Conservation (phyloP, 2,113 vertebrate species). For the Craseonycteris thonglongyai region DNA sequence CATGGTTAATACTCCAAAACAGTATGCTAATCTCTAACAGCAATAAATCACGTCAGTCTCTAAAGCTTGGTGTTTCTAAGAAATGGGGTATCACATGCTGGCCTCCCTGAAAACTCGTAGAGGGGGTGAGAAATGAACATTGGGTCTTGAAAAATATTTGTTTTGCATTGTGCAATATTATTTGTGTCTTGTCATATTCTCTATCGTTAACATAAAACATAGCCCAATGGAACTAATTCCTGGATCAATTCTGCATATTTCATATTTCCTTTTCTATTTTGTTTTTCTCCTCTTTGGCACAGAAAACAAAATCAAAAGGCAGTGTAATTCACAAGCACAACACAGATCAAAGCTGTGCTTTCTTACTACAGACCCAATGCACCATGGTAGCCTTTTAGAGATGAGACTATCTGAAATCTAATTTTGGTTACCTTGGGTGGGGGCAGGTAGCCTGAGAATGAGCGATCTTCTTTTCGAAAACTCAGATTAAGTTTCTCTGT, state of each 20-base stretch:
- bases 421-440: slow-evolving; percentile 51
- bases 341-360: not conserved
- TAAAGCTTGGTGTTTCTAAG: not conserved
- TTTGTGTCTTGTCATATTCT: not conserved
- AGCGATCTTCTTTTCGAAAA: slow-evolving; percentile 53
- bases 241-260: not conserved
- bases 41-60: slow-evolving; percentile 3
- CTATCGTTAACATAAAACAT: not conserved
- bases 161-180: slow-evolving; percentile 40
- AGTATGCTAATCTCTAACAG: not conserved
- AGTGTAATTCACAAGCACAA: not conserved
- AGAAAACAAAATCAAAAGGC: not conserved
- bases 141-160: not conserved
- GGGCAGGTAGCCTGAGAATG: slow-evolving; percentile 36
- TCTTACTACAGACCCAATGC: not conserved
- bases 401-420: not conserved
- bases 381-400: not conserved
- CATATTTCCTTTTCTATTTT: not conserved
- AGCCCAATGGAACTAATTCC: not conserved
- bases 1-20: slow-evolving; percentile 8
- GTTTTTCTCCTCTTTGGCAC: not conserved
- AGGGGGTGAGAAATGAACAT: not conserved
- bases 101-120: not conserved
- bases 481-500: slow-evolving; percentile 33
- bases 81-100: not conserved